Percentiles rank a stretch among this genome's conserved stretches.
Conservation (phyloP, 2,888 invertebrate species). For the Cyclophora albipunctata region DNA sequence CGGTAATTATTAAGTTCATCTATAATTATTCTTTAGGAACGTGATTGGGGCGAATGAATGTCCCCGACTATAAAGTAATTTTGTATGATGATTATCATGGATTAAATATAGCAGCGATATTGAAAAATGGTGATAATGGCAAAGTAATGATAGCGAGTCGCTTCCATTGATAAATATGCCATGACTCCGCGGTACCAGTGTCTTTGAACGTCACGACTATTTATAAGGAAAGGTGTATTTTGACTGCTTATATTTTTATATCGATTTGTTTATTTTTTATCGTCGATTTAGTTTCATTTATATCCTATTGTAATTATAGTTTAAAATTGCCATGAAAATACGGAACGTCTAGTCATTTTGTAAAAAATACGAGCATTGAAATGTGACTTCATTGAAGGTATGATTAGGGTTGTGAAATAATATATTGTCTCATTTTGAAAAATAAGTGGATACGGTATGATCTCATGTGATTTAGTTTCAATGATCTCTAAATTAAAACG, state of each 20-base stretch:
- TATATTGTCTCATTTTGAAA: constrained; percentile 54
- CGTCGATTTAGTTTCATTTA: constrained; percentile 23
- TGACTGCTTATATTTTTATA: constrained; percentile 32
- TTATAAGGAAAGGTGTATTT: constrained; percentile 27
- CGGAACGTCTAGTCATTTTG: constrained; percentile 58
- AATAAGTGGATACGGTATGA: constrained; percentile 49
- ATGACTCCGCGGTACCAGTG: constrained; percentile 36
- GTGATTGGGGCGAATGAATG: too few relatives aligned
- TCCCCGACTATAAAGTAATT: too few relatives aligned
- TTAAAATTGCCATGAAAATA: constrained; percentile 53
- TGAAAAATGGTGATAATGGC: too few relatives aligned
- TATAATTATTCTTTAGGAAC: too few relatives aligned
- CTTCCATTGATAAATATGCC: constrained; percentile 25
- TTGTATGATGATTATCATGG: too few relatives aligned
- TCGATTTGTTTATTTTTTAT: constrained; percentile 20
- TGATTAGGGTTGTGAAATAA: constrained; percentile 72
- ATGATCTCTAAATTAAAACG: constrained; percentile 63
- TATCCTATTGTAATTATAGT: constrained; percentile 6
- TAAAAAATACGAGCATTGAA: constrained; percentile 50
- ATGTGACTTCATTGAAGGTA: constrained; percentile 42
- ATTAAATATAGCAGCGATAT: too few relatives aligned
- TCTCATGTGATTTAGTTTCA: constrained; percentile 56
- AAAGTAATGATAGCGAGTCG: too few relatives aligned
- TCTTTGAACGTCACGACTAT: constrained; percentile 22
- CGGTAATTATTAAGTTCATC: too few relatives aligned